Conservation (phyloP, 1,140 invertebrate genomes). For the Drosophila littoralis region DNA sequence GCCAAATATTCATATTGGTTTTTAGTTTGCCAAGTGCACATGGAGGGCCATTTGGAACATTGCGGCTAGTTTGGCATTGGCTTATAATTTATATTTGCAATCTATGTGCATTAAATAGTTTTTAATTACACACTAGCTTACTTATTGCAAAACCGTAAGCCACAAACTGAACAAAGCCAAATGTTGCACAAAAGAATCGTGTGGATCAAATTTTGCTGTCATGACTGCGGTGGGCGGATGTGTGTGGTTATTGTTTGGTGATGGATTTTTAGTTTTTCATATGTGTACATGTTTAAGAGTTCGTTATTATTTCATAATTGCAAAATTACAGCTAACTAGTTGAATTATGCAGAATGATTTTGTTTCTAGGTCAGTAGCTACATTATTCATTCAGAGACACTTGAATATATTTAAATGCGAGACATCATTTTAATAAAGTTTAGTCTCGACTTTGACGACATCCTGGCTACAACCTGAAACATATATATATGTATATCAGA, state of each 20-base stretch:
- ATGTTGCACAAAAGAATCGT: constrained; percentile 20
- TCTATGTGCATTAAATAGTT: constrained; percentile 20
- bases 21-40: constrained; percentile 5
- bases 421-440: neutral
- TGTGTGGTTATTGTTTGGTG: constrained; percentile 5
- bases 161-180: constrained; percentile 29
- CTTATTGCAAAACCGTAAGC: constrained; percentile 27
- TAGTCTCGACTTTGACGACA: neutral
- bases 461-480: neutral
- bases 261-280: constrained; percentile 6
- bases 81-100: constrained; percentile 22
- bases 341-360: neutral
- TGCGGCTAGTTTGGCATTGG: constrained; percentile 34
- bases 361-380: constrained; percentile 7
- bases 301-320: constrained; percentile 1
- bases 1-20: constrained; percentile 1
- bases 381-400: neutral
- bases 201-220: constrained; percentile 11
- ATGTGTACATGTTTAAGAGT: constrained; percentile 7
- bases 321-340: neutral
- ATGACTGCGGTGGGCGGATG: constrained; percentile 9
- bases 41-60: neutral
- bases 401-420: neutral
- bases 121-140: constrained; percentile 25
- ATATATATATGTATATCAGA: no score